Evolutionary conservation across 2,888 invertebrate genomes (phyloP).

Genomic region (Malthinus seriepunctatus): DNA sequence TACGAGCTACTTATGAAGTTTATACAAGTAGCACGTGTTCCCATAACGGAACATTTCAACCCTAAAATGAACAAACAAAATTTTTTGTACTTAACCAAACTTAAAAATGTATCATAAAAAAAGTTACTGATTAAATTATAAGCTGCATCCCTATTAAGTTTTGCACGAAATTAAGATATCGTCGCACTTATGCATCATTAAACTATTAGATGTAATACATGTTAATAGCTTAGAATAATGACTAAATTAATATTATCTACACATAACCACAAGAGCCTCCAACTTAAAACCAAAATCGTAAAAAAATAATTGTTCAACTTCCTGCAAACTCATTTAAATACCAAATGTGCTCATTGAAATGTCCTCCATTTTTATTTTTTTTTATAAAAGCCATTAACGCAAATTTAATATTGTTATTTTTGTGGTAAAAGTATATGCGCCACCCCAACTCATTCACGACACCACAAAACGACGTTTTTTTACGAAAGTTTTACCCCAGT

Average conservation of each 20-base stretch:
- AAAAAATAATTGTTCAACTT: not conserved
- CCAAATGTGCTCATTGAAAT: not conserved
- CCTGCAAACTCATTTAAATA: not conserved
- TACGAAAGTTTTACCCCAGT: slow-evolving; percentile 15
- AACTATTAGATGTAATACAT: slow-evolving; percentile 14
- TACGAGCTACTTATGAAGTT: slow-evolving; percentile 15
- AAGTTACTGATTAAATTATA: slow-evolving; percentile 6
- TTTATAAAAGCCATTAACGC: slow-evolving; percentile 20
- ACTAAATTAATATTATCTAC: not conserved
- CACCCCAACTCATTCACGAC: slow-evolving; percentile 11
- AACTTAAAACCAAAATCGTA: not conserved
- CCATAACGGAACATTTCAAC: slow-evolving; percentile 14
- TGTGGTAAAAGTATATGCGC: slow-evolving; percentile 12
- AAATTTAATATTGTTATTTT: slow-evolving; percentile 24
- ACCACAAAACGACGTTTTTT: slow-evolving; percentile 25
- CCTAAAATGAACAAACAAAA: not conserved
- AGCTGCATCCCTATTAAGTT: slow-evolving; percentile 20
- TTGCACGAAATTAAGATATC: slow-evolving; percentile 5
- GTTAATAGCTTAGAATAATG: slow-evolving; percentile 14
- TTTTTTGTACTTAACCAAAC: not conserved
- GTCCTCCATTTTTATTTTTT: not conserved
- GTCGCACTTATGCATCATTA: slow-evolving; percentile 16
- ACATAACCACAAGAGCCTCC: not conserved
- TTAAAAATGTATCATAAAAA: not conserved
- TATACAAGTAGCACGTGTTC: slow-evolving; percentile 21